A percentile compares a stretch with the other conserved stretches of the same genome.
These are phyloP conservation scores for Xyliphius kryptos DNA, from an alignment of 2,113 vertebrate species.

Conservation along the genomic window DNA sequence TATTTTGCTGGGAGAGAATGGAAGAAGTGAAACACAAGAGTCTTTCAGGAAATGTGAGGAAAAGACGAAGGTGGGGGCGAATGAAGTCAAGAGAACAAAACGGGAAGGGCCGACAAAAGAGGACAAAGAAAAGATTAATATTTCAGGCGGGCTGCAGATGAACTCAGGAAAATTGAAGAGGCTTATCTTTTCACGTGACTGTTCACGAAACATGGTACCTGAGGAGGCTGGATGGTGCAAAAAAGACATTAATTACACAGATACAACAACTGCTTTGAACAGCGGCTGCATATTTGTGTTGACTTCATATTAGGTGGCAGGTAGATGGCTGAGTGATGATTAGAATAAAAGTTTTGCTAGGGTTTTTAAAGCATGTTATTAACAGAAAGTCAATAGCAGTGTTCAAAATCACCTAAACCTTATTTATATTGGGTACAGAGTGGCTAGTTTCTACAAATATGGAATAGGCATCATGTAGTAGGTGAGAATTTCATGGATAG, in stretches of 20 bases:
- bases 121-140: slow-evolving; percentile 19
- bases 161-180: slow-evolving; percentile 23
- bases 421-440: too few relatives aligned
- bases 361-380: too few relatives aligned
- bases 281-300: not conserved
- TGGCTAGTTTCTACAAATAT: too few relatives aligned
- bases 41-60: slow-evolving; percentile 56
- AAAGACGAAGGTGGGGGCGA: slow-evolving; percentile 19
- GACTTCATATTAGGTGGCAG: not conserved
- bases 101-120: slow-evolving; percentile 12
- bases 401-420: too few relatives aligned
- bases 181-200: slow-evolving; percentile 22
- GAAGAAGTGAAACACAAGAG: slow-evolving; percentile 48
- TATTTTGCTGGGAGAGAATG: slow-evolving; percentile 62
- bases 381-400: too few relatives aligned
- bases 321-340: too few relatives aligned
- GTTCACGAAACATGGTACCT: slow-evolving; percentile 19
- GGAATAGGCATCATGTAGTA: too few relatives aligned
- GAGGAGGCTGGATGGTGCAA: not conserved
- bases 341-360: too few relatives aligned
- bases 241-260: slow-evolving; percentile 18
- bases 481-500: too few relatives aligned
- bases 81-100: slow-evolving; percentile 30
- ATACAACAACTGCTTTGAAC: not conserved
- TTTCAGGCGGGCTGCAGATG: slow-evolving; percentile 11